Evolutionary conservation across 2,797 vertebrate genomes (phyloP), one percentile per base, ranked within the genome.

Genomic region (Vultur gryphus): DNA sequence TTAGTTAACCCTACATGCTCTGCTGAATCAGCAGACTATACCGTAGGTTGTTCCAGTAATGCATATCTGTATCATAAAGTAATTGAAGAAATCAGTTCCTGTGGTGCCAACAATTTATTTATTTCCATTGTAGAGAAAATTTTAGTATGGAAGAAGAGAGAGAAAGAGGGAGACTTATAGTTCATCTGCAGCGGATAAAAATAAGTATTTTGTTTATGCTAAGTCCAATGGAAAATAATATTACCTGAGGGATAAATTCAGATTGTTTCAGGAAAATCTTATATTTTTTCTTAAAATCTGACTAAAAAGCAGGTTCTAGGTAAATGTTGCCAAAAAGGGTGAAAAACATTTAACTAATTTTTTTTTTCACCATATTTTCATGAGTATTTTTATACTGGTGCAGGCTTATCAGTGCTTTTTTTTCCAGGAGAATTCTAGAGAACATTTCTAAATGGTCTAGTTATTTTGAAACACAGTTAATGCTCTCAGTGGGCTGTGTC

Each of bases 21-120:
- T 97, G 87, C 82, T 96, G 94, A 97, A 95, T 96, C 96, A 97
- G 85, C 85, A 97, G 82, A 57, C 25, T 70, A 21, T 37, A 48
- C 17, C 10, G 4, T 16, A 65, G 14, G 11, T 44, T 76, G 39
- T 46, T 83, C 31, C 52, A 52, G 33, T 67, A 77, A 89, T 91
- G 6, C 20, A n/a, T 18, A 35, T 25, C 49, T 77, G 6, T 92
- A 39, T 87, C 37, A 83, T 31, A 64, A 71, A 76, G 10, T n/a
- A 90, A 64, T 24, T 75, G 70, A 71, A 88, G 14, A 73, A 76
- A 90, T 67, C 15, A 14, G 4, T 41, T 96, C 21, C 66, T 66
- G 7, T 29, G 14, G 7, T 72, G 54, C 14, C 20, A 51, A 21
- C 9, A n/a, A 6, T 20, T 18, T 70, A 25, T 49, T 67, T 43